Percentiles rank a stretch among this genome's conserved stretches.
Evolutionary conservation across 2,797 vertebrate species (phyloP).

Genomic region (Sphenodon punctatus): DNA sequence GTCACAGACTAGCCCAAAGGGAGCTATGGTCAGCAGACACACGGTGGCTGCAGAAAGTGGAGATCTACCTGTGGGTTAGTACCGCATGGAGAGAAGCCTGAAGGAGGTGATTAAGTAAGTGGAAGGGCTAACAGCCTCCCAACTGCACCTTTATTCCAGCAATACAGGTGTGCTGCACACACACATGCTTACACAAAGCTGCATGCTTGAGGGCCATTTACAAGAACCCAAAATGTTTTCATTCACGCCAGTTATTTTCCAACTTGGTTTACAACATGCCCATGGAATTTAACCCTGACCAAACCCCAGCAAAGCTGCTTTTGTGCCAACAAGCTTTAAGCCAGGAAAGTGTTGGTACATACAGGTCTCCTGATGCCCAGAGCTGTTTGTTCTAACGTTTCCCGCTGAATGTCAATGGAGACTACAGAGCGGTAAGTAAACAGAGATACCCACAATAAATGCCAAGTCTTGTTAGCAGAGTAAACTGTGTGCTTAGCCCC

Average conservation of each 20-base stretch:
- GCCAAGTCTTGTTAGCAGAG: slow-evolving; percentile 67
- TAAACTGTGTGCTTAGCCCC: slow-evolving; percentile 57
- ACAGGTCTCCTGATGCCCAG: slow-evolving; percentile 2
- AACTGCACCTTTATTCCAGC: too few species aligned
- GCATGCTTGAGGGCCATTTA: background rate
- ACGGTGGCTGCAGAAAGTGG: too few species aligned
- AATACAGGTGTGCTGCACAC: too few species aligned
- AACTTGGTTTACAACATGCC: background rate
- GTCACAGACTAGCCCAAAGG: too few species aligned
- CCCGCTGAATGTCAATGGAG: slow-evolving; percentile 50
- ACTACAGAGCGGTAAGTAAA: slow-evolving; percentile 47
- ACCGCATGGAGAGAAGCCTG: too few species aligned
- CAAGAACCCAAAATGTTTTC: background rate
- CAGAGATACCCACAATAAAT: slow-evolving; percentile 48
- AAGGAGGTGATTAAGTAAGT: too few species aligned
- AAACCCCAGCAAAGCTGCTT: background rate
- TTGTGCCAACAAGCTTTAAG: background rate
- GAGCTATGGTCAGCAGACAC: too few species aligned
- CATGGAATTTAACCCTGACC: background rate
- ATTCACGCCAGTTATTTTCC: background rate
- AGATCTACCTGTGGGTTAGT: too few species aligned
- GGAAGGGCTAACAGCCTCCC: too few species aligned
- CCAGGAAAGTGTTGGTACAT: background rate
- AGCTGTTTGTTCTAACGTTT: slow-evolving; percentile 54
- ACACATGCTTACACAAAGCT: too few species aligned